Conservation (phyloP, 2,113 vertebrate genomes). For the Dascyllus trimaculatus region DNA sequence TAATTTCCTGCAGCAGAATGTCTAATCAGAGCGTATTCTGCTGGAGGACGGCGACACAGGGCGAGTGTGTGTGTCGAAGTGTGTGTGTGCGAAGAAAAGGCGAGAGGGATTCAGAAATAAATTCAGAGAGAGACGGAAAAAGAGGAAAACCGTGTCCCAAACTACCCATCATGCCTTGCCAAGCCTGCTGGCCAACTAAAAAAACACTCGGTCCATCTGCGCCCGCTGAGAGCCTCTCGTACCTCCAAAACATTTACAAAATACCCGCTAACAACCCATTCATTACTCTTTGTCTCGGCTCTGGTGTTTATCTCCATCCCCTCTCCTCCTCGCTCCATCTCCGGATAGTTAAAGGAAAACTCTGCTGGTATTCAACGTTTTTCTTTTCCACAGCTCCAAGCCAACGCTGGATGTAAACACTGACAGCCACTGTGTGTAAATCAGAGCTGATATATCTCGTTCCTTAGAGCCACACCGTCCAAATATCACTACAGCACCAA, state of each 20-base stretch:
- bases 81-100: constrained; percentile 19
- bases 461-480: too few relatives aligned
- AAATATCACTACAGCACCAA: background rate
- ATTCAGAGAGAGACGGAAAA: constrained; percentile 11
- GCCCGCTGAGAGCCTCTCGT: constrained; percentile 67
- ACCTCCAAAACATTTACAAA: constrained; percentile 78
- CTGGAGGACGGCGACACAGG: constrained; percentile 70
- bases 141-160: constrained; percentile 39
- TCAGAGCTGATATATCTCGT: too few relatives aligned
- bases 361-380: background rate
- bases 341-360: background rate
- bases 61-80: constrained; percentile 26
- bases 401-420: background rate
- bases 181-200: constrained; percentile 71
- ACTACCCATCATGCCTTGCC: constrained; percentile 70
- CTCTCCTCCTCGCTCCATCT: constrained; percentile 1
- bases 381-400: background rate
- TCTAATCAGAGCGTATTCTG: constrained; percentile 85
- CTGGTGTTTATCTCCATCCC: constrained; percentile 30
- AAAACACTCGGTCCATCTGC: constrained; percentile 69
- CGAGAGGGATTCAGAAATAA: constrained; percentile 37
- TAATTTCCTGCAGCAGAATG: constrained; percentile 83
- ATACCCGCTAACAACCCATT: constrained; percentile 68
- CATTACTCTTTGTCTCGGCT: constrained; percentile 43
- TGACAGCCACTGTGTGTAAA: background rate